Conservation (phyloP, 1,140 invertebrate genomes). For the Pantala flavescens region DNA sequence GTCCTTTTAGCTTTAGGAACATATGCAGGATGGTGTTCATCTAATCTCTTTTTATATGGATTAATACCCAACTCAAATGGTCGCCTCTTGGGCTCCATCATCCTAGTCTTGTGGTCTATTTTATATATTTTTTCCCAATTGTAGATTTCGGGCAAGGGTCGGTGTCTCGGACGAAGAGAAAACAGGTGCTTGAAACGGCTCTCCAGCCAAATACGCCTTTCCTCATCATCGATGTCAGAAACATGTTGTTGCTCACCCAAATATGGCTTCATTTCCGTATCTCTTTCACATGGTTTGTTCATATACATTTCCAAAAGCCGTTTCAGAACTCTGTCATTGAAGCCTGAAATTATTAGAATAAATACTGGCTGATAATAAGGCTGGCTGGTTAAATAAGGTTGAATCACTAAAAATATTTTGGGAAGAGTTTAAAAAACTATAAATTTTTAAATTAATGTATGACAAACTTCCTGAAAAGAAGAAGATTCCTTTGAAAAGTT, state of each 20-base stretch:
- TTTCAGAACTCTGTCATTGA: conserved; percentile 72
- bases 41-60: conserved; percentile 44
- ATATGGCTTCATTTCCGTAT: conserved; percentile 61
- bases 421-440: no score
- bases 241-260: conserved; percentile 47
- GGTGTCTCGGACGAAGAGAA: conserved; percentile 49
- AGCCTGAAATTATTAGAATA: conserved; percentile 31
- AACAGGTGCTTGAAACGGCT: conserved; percentile 53
- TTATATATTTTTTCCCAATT: conserved; percentile 69
- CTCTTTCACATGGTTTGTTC: conserved; percentile 51
- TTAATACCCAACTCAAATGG: conserved; percentile 53
- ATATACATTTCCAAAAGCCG: conserved; percentile 62
- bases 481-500: no score
- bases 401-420: no score
- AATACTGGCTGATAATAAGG: no score
- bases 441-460: no score
- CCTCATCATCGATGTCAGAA: conserved; percentile 52
- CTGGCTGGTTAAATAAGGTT: no score
- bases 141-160: conserved; percentile 52
- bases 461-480: no score
- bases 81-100: conserved; percentile 50
- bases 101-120: conserved; percentile 51
- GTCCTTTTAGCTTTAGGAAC: conserved; percentile 50
- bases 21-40: conserved; percentile 54
- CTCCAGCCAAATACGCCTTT: conserved; percentile 56